Base-by-base conservation (phyloP, 2,888 invertebrate genomes). In the Miltochrista miniata region DNA sequence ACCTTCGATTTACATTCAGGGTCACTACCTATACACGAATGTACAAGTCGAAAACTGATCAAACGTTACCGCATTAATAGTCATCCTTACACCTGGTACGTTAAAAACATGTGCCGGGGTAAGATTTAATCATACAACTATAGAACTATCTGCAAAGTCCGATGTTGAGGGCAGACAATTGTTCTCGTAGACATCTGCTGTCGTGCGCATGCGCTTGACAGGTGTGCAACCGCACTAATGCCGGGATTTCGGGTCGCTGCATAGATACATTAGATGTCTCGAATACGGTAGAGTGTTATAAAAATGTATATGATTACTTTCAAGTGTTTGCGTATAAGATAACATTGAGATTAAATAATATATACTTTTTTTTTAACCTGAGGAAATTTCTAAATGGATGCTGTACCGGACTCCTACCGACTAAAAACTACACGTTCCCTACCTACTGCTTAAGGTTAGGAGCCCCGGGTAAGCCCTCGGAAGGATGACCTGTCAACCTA, bases 111-210 rank as follows among this genome's bases (percentile, higher is more conserved):
- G 70, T 76, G 74, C 71, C 67, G 48, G 42, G 59, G 50, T 59
- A 52, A 66, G 65, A 74, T 73, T 68, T 73, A 72, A 76, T 77
- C 71, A 67, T 58, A 66, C 77, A 75, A 73, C 64, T 47, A 51
- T 45, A 33, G 36, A 42, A 18, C 44, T 46, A 43, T 45, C 61
- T 7, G 31, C 29, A 30, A 60, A 46, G 36, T 58, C 48, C 52
- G 29, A 38, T 7, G 24, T 45, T 39, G 48, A 51, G 48, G 54
- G 68, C 68, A 72, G 54, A 70, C 68, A 72, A 70, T 72, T 64
- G 68, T 52, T 53, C n/a, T 45, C 30, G 47, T 45, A 59, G 59
- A 50, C 66, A 66, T 62, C 68, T 66, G 52, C 48, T 59, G 70
- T 10, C 56, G 70, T 10, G 59, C 67, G 68, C 70, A 70, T 72